Base-by-base conservation (phyloP, 2,113 vertebrate species). In the Vanacampus margaritifer region DNA sequence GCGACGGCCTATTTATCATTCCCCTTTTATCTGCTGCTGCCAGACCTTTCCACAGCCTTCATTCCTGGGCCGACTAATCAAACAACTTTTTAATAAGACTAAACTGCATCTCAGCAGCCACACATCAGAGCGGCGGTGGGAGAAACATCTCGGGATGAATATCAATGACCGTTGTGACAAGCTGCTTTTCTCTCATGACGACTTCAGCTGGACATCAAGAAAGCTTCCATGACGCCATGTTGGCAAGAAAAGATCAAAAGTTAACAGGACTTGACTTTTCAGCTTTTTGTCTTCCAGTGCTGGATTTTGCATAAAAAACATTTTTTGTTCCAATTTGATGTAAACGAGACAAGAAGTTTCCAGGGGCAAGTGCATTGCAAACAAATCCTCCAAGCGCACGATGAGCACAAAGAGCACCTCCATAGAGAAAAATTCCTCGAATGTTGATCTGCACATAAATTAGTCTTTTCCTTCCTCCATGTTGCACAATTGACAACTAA, bases 81-180 rank as follows among this genome's bases (percentile, higher is more conserved):
- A 95, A 95, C 92, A 94, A 94, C 87, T 92, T 92, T 93, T 92
- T 93, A 94, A 92, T 93, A 92, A 89, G 88, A 89, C 90, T 91
- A 91, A 94, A 91, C 88, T 82, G 86, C 91, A 87, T 91, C 87
- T 90, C 86, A 69, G 65, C 84, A 78, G 83, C 84, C 78, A 51
- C 81, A 79, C 86, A 87, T 88, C 84, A 86, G 88, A 87, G 79
- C 86, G 57, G 79, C 79, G 69, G 77, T 73, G 74, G 48, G 73
- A 83, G 73, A 81, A 75, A 78, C 86, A 87, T 69, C 83, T 82
- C 36, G 82, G 76, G 74, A 87, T 86, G 90, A 92, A 92, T 93
- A 86, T 90, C 87, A 91, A 93, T 89, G 84, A 87, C 81, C 80
- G 48, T 58, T 68, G 54, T 79, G 81, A 86, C 81, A 79, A 57